A percentile compares a stretch with the other conserved stretches of the same genome.
These are phyloP conservation scores for Potorous gilbertii DNA, from an alignment of 2,797 vertebrate species.

Conservation along the genomic window DNA sequence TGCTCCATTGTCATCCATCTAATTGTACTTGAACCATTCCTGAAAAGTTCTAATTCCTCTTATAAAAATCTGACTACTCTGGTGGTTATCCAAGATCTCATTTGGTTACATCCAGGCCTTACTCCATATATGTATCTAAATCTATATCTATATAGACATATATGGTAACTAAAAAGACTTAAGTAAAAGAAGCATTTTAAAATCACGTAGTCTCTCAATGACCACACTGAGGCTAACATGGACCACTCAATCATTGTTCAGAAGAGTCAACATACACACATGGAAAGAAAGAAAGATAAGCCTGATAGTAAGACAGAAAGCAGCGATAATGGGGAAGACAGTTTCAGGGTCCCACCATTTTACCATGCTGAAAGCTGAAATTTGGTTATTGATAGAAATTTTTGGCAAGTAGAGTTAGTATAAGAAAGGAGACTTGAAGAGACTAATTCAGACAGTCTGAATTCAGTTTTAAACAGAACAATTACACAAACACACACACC, in stretches of 20 bases:
- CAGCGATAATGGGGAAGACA: conserved; percentile 69
- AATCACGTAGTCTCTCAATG: conserved; percentile 73
- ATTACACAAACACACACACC: background rate
- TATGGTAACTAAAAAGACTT: background rate
- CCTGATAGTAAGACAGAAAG: conserved; percentile 60
- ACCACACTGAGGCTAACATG: conserved; percentile 71
- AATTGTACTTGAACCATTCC: background rate
- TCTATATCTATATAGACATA: no score
- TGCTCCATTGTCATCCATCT: background rate
- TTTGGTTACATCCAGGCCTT: background rate
- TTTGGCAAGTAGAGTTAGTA: conserved; percentile 84
- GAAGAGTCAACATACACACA: conserved; percentile 74
- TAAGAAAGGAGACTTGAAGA: conserved; percentile 70
- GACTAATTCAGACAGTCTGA: conserved; percentile 74
- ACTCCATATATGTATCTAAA: background rate
- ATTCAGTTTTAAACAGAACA: conserved; percentile 79
- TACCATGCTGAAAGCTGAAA: conserved; percentile 79
- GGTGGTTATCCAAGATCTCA: background rate
- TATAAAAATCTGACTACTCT: background rate
- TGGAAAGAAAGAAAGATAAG: conserved; percentile 54
- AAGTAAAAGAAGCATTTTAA: conserved; percentile 62
- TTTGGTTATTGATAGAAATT: conserved; percentile 79
- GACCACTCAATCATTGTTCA: conserved; percentile 69
- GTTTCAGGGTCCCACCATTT: conserved; percentile 57
- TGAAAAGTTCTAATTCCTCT: conserved; percentile 31